Percentiles rank a stretch among this genome's conserved stretches.
Evolutionary conservation across 2,888 invertebrate genomes (phyloP).

Genomic region (Melanostoma mellinum): DNA sequence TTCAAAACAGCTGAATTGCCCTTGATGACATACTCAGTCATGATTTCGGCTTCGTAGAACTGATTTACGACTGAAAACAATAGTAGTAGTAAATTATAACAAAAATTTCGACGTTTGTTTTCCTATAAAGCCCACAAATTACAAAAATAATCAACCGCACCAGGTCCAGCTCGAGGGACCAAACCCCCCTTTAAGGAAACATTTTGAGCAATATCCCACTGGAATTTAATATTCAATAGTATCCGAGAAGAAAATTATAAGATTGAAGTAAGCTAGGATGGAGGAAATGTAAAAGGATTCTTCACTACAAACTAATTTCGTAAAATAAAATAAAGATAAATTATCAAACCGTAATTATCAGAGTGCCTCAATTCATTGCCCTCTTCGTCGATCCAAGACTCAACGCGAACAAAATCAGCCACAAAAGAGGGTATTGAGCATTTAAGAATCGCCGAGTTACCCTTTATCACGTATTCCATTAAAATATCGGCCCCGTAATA

Average conservation of each 20-base stretch:
- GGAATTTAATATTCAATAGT: too few species aligned
- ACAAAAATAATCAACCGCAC: too few species aligned
- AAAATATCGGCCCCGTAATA: slow-evolving; percentile 88
- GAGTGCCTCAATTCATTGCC: slow-evolving; percentile 83
- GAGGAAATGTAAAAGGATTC: slow-evolving; percentile 8
- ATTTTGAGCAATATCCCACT: too few species aligned
- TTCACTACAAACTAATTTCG: slow-evolving; percentile 23
- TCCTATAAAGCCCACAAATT: too few species aligned
- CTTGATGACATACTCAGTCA: slow-evolving; percentile 88
- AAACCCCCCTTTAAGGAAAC: neutral
- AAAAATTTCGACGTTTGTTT: too few species aligned
- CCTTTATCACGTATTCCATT: slow-evolving; percentile 89
- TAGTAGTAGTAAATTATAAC: neutral
- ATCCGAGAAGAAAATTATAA: neutral
- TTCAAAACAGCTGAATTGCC: slow-evolving; percentile 88
- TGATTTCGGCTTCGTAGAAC: slow-evolving; percentile 88
- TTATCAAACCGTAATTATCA: slow-evolving; percentile 83
- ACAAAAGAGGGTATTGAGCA: slow-evolving; percentile 90
- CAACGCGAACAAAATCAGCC: slow-evolving; percentile 88
- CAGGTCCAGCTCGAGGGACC: slow-evolving; percentile 7
- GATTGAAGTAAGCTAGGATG: neutral
- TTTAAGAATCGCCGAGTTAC: slow-evolving; percentile 88
- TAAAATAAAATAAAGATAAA: neutral
- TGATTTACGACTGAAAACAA: slow-evolving; percentile 86
- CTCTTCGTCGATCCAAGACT: slow-evolving; percentile 87